Conservation (phyloP, 2,113 vertebrate genomes). For the Phylloscopus trochilus region DNA sequence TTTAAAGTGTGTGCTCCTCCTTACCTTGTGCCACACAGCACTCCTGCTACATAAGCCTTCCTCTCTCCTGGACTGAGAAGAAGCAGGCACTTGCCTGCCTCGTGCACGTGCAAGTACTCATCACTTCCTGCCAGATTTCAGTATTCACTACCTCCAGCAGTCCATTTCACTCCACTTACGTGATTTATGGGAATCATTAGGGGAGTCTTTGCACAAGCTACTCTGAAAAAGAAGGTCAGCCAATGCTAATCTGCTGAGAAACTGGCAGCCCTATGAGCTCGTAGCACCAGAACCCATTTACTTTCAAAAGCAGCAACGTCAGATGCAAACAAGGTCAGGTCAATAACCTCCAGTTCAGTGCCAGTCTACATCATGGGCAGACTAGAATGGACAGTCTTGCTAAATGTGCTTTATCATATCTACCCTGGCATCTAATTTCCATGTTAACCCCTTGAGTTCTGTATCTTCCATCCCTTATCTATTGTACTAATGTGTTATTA, state of each 20-base stretch:
- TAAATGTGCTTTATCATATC: not conserved
- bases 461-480: not conserved
- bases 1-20: not conserved
- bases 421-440: not conserved
- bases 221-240: not conserved
- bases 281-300: not conserved
- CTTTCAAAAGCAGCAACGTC: not conserved
- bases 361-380: not conserved
- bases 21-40: rapidly evolving
- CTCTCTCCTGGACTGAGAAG: not conserved
- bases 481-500: not conserved
- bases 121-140: not conserved
- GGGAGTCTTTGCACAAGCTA: not conserved
- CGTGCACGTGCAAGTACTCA: not conserved
- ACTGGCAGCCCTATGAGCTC: not conserved
- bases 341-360: constrained; percentile 26
- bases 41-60: not conserved
- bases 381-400: not conserved
- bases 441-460: not conserved
- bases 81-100: not conserved
- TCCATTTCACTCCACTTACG: not conserved
- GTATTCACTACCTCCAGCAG: not conserved
- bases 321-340: constrained; percentile 1
- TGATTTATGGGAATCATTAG: not conserved
- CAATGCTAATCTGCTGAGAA: constrained; percentile 12